Percentiles rank a stretch among this genome's conserved stretches.
Conservation (phyloP, 2,888 invertebrate species). For the Gandaritis pyraliata region DNA sequence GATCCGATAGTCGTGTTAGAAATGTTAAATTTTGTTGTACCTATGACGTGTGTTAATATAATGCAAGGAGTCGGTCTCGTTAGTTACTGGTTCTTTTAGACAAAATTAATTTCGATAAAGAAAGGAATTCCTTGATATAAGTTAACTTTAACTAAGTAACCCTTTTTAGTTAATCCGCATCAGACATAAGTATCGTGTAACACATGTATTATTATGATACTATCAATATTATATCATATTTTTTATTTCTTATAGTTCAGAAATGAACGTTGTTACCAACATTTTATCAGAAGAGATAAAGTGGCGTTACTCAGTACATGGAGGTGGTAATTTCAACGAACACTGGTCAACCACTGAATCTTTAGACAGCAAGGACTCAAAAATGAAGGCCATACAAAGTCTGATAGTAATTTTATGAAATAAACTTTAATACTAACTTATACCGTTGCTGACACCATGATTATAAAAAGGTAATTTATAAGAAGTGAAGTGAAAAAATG, state of each 20-base stretch:
- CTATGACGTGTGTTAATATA: slow-evolving; percentile 32
- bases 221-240: no score
- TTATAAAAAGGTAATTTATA: slow-evolving; percentile 41
- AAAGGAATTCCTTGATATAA: background rate
- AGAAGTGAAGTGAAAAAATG: slow-evolving; percentile 57
- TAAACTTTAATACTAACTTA: slow-evolving; percentile 6
- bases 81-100: slow-evolving; percentile 35
- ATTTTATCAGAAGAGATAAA: slow-evolving; percentile 37
- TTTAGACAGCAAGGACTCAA: slow-evolving; percentile 29
- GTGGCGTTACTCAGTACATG: slow-evolving; percentile 38
- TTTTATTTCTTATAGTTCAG: slow-evolving; percentile 34
- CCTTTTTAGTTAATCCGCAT: slow-evolving; percentile 1
- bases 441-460: slow-evolving; percentile 24
- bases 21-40: slow-evolving; percentile 48
- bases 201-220: no score
- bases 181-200: slow-evolving; percentile 32
- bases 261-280: slow-evolving; percentile 40
- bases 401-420: slow-evolving; percentile 35
- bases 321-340: slow-evolving; percentile 41
- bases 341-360: slow-evolving; percentile 27
- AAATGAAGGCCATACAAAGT: slow-evolving; percentile 35
- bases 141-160: no score
- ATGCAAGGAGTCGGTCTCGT: slow-evolving; percentile 32
- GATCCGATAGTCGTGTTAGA: slow-evolving; percentile 46
- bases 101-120: slow-evolving; percentile 35